Evolutionary conservation across 2,797 vertebrate genomes (phyloP).

Genomic region (Eurystomus glaucurus): DNA sequence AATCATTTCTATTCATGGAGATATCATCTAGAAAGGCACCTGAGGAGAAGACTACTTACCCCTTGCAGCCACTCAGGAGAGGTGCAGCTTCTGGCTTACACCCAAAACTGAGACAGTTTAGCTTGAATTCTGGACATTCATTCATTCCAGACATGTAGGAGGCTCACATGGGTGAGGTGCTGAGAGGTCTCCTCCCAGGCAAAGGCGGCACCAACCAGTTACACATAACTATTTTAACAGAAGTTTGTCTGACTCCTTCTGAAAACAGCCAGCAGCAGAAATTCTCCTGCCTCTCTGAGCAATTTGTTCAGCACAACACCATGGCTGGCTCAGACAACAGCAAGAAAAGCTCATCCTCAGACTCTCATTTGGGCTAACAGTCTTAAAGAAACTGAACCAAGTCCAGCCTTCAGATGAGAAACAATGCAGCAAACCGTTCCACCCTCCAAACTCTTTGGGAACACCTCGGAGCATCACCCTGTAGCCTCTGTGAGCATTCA

Average conservation of each 20-base stretch:
- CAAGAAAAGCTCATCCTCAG: background rate
- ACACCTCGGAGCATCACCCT: background rate
- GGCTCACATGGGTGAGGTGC: background rate
- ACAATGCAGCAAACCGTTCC: rapidly evolving
- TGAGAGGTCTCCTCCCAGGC: background rate
- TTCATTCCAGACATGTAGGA: background rate
- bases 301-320: background rate
- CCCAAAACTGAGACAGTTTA: background rate
- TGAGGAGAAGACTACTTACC: background rate
- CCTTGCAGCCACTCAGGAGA: background rate
- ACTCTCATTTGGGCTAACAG: background rate
- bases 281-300: background rate
- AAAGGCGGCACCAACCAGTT: background rate
- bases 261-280: background rate
- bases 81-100: background rate
- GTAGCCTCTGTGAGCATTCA: rapidly evolving
- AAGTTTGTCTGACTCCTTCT: background rate
- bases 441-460: background rate
- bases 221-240: background rate
- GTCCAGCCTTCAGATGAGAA: background rate
- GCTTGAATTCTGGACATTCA: slow-evolving; percentile 7
- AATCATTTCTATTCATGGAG: background rate
- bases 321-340: background rate
- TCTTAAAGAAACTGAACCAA: background rate
- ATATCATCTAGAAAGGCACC: background rate